These are phyloP conservation scores for Lissonota sp. DNA, from an alignment of 2,888 invertebrate species.

Conservation along the genomic window DNA sequence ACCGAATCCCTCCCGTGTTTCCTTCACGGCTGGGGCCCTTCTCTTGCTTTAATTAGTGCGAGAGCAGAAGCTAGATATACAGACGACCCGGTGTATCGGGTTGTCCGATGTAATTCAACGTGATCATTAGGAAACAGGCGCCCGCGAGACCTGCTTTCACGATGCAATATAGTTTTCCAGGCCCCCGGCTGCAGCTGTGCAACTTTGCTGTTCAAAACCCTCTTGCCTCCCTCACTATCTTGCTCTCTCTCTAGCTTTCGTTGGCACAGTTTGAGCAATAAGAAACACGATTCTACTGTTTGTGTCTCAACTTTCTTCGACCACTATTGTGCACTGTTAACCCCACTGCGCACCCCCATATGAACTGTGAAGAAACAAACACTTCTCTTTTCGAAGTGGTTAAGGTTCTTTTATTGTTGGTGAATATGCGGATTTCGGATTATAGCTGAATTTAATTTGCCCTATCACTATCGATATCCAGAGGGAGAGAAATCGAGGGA, in stretches of 20 bases:
- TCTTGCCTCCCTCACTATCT: neutral
- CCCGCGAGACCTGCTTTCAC: constrained; percentile 34
- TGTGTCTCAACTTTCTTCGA: constrained; percentile 17
- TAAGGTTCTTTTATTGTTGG: neutral
- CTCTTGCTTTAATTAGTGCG: constrained; percentile 56
- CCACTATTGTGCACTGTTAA: neutral
- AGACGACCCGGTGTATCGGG: constrained; percentile 53
- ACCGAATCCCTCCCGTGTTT: constrained; percentile 39
- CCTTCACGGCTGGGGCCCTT: no score
- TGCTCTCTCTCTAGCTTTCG: neutral
- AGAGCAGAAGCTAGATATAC: constrained; percentile 41
- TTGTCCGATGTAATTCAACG: constrained; percentile 64
- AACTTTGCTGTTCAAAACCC: constrained; percentile 2
- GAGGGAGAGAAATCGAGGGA: neutral
- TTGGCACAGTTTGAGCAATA: constrained; percentile 47
- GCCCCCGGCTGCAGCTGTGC: constrained; percentile 32
- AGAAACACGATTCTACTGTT: constrained; percentile 43
- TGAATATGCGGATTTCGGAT: neutral
- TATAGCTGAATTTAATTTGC: neutral
- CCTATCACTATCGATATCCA: constrained; percentile 37
- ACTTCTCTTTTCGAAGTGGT: neutral
- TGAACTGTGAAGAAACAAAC: neutral
- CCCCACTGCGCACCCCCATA: no score
- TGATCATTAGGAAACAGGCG: constrained; percentile 59
- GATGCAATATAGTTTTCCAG: constrained; percentile 15